phyloP scores from a whole-genome alignment of 2,797 vertebrate genomes.

The Denticeps clupeoides region DNA sequence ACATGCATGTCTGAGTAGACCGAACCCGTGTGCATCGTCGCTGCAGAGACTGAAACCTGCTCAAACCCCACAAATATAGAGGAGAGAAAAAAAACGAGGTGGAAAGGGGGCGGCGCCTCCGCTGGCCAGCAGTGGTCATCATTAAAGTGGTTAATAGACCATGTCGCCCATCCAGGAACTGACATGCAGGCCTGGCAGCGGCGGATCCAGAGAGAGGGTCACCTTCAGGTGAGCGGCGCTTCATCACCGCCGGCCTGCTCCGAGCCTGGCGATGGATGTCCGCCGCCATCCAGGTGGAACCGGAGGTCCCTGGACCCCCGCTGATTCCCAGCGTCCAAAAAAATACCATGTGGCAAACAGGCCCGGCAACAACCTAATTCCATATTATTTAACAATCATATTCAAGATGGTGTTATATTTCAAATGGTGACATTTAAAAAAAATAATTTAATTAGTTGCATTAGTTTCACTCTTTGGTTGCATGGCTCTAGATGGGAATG shows the following conservation, averaged over 20 bases:
- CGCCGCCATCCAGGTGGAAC: slow-evolving; percentile 46
- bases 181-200: slow-evolving; percentile 39
- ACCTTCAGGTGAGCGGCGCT: slow-evolving; percentile 55
- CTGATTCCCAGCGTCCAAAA: slow-evolving; percentile 23
- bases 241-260: slow-evolving; percentile 42
- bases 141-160: slow-evolving; percentile 64
- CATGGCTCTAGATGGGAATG: no score
- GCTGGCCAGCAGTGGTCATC: slow-evolving; percentile 43
- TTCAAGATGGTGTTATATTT: no score
- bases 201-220: slow-evolving; percentile 43
- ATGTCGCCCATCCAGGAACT: slow-evolving; percentile 44
- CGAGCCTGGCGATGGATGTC: slow-evolving; percentile 42
- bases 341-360: no score
- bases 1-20: no score
- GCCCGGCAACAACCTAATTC: background rate
- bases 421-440: no score
- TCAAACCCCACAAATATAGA: no score
- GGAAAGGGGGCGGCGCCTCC: slow-evolving; percentile 11
- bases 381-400: no score
- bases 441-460: no score
- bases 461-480: no score
- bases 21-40: no score
- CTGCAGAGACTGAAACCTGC: no score
- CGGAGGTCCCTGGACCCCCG: slow-evolving; percentile 26
- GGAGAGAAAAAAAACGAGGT: background rate